Conservation (phyloP, 2,797 vertebrate genomes). For the Tauraco hartlaubi region DNA sequence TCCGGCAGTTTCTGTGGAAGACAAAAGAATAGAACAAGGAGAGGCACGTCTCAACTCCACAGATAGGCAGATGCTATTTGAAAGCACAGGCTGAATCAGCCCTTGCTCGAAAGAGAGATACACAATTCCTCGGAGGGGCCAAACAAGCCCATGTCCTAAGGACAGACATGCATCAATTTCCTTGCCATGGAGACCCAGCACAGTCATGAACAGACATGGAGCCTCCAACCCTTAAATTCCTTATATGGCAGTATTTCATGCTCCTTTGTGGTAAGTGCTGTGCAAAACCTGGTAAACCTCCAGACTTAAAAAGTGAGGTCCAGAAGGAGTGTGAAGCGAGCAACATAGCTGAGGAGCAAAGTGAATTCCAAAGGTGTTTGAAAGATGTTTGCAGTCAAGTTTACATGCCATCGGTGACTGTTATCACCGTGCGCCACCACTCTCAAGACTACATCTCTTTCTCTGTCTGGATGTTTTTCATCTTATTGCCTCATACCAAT, state of each 20-base stretch:
- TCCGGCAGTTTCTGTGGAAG: slow-evolving; percentile 78
- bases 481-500: neutral
- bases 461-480: neutral
- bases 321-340: neutral
- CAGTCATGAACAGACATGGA: neutral
- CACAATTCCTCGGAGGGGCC: neutral
- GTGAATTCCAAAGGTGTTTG: neutral
- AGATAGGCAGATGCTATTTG: neutral
- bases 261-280: neutral
- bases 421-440: neutral
- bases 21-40: slow-evolving; percentile 41
- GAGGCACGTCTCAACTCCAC: neutral
- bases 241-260: neutral
- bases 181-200: neutral
- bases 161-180: neutral
- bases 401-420: neutral
- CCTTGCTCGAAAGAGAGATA: neutral
- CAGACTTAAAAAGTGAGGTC: neutral
- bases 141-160: neutral
- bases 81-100: neutral
- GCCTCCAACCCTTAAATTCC: neutral
- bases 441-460: neutral
- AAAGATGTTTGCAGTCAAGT: neutral
- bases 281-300: neutral
- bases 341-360: neutral